A percentile compares a stretch with the other conserved stretches of the same genome.
Conservation (phyloP, 2,113 vertebrate species). For the Gavia stellata region DNA sequence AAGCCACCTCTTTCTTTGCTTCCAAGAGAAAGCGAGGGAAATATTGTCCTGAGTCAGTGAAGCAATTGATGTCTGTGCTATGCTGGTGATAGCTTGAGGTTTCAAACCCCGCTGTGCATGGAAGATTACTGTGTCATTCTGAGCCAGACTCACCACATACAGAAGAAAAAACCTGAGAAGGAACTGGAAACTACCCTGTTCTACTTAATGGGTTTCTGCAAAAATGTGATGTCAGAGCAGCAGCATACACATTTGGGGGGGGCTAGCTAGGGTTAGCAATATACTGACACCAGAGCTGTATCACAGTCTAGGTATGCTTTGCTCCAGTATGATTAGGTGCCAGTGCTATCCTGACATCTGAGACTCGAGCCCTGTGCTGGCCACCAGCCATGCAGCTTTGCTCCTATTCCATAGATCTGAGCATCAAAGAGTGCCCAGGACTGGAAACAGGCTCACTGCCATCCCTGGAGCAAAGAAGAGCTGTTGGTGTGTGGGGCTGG, state of each 20-base stretch:
- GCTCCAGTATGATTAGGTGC: background rate
- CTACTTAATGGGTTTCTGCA: background rate
- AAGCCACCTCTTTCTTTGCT: background rate
- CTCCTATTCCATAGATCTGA: background rate
- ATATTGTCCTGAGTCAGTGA: background rate
- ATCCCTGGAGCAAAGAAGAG: background rate
- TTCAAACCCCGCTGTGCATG: background rate
- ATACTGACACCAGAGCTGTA: background rate
- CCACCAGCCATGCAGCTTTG: background rate
- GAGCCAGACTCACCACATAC: background rate
- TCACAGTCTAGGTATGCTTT: background rate
- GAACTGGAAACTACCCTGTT: background rate
- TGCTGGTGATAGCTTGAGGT: background rate
- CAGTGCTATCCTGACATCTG: background rate
- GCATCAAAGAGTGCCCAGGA: background rate
- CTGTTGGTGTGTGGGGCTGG: background rate
- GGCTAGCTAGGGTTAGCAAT: background rate
- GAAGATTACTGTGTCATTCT: background rate
- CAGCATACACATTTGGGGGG: rapidly evolving
- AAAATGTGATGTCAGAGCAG: background rate
- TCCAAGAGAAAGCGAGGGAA: background rate
- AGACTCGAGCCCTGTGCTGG: background rate
- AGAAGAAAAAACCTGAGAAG: background rate
- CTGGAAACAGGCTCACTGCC: background rate
- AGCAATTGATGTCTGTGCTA: background rate